Percentiles rank a stretch among this genome's conserved stretches.
Conservation (phyloP, 2,113 vertebrate genomes). For the Prunella himalayana region DNA sequence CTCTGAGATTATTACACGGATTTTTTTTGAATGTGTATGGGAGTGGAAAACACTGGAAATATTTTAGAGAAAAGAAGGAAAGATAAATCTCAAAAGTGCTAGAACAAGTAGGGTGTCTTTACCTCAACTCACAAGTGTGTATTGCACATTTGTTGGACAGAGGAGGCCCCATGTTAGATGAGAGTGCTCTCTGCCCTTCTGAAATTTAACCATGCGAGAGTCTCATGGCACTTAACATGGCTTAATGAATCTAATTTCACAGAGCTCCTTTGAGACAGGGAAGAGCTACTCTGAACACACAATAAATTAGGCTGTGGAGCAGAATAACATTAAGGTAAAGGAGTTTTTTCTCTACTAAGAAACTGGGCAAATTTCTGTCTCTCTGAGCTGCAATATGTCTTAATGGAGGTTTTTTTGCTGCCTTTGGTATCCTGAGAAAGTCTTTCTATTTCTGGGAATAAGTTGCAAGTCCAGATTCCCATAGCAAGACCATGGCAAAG, state of each 20-base stretch:
- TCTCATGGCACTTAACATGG: neutral
- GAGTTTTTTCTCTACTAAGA: neutral
- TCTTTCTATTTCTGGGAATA: neutral
- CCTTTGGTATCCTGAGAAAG: neutral
- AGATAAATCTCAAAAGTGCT: neutral
- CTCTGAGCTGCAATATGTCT: neutral
- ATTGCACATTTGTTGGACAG: neutral
- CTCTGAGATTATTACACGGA: neutral
- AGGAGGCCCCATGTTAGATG: neutral
- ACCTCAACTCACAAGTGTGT: neutral
- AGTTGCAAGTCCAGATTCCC: neutral
- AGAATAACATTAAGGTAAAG: neutral
- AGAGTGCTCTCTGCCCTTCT: neutral
- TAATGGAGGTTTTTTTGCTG: neutral
- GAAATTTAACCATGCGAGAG: neutral
- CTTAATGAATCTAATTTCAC: slow-evolving; percentile 39
- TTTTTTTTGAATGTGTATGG: neutral
- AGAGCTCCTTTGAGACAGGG: slow-evolving; percentile 12
- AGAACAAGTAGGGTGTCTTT: neutral
- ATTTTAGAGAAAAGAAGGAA: neutral
- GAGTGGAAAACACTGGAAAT: neutral
- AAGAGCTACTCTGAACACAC: neutral
- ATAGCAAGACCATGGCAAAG: neutral
- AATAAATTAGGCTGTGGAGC: neutral
- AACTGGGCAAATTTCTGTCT: neutral